These are phyloP conservation scores for Melangyna quadrimaculata DNA, from an alignment of 2,888 invertebrate genomes.

Conservation along the genomic window DNA sequence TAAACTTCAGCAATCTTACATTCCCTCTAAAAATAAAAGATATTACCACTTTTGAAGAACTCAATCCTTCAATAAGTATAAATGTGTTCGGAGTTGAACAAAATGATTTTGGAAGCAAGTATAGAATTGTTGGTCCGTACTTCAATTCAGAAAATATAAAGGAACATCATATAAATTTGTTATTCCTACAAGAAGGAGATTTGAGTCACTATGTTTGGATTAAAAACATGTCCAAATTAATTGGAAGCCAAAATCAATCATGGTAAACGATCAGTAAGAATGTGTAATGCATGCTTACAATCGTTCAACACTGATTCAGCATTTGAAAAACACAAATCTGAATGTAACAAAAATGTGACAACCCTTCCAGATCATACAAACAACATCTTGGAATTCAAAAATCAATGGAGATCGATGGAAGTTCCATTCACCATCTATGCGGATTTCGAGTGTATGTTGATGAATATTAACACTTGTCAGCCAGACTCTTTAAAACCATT, in stretches of 20 bases:
- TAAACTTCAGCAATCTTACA: too few relatives aligned
- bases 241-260: neutral
- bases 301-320: neutral
- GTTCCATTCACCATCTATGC: neutral
- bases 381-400: neutral
- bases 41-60: too few relatives aligned
- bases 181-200: too few relatives aligned
- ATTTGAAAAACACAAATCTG: neutral
- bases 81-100: too few relatives aligned
- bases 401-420: neutral
- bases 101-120: too few relatives aligned
- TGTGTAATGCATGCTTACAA: neutral
- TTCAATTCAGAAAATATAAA: too few relatives aligned
- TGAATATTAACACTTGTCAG: neutral
- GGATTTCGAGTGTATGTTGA: neutral
- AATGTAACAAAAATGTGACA: neutral
- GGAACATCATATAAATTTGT: too few relatives aligned
- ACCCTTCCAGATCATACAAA: neutral
- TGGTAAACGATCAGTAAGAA: neutral
- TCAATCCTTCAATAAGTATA: too few relatives aligned
- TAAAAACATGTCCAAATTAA: neutral
- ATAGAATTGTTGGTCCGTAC: too few relatives aligned
- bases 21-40: too few relatives aligned
- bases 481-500: neutral
- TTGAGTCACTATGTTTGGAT: neutral